Percentiles rank a stretch among this genome's conserved stretches.
These are phyloP conservation scores for Doryteuthis pealeii DNA, from an alignment of 1,140 invertebrate genomes.

Conservation along the genomic window DNA sequence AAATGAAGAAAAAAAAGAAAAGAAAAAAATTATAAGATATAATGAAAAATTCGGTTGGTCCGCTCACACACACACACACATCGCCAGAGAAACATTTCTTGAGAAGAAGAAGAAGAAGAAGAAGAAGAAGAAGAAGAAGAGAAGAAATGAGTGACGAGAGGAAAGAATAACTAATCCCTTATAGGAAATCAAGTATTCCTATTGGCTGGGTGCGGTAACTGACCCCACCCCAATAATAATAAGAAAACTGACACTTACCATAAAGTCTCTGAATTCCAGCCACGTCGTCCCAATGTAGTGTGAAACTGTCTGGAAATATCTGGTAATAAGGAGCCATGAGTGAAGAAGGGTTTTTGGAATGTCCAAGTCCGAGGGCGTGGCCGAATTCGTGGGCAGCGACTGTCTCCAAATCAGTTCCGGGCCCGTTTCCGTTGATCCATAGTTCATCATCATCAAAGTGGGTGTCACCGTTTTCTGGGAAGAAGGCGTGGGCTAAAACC, in stretches of 20 bases:
- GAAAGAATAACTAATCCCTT: too few relatives aligned
- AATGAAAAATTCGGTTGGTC: too few relatives aligned
- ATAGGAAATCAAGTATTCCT: too few relatives aligned
- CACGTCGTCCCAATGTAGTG: constrained; percentile 49
- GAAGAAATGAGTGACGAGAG: too few relatives aligned
- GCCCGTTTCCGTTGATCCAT: constrained; percentile 61
- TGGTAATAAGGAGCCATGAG: constrained; percentile 63
- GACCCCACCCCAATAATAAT: too few relatives aligned
- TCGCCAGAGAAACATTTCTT: background rate
- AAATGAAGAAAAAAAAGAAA: background rate
- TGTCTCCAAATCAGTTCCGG: constrained; percentile 45
- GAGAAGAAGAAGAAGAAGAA: too few relatives aligned
- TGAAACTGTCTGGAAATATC: constrained; percentile 38
- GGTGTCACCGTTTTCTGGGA: constrained; percentile 72
- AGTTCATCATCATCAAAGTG: constrained; percentile 91
- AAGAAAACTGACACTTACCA: too few relatives aligned
- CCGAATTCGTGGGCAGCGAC: constrained; percentile 60
- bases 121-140: too few relatives aligned
- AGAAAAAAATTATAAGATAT: too few relatives aligned
- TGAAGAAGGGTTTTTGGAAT: constrained; percentile 47
- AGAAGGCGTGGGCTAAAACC: constrained; percentile 86
- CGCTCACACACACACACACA: too few relatives aligned
- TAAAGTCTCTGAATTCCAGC: constrained; percentile 52
- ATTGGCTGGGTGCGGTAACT: too few relatives aligned
- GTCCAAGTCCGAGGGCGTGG: constrained; percentile 56